Percentiles rank a stretch among this genome's conserved stretches.
Evolutionary conservation across 2,113 vertebrate genomes (phyloP).

Genomic region (Oncorhynchus nerka): DNA sequence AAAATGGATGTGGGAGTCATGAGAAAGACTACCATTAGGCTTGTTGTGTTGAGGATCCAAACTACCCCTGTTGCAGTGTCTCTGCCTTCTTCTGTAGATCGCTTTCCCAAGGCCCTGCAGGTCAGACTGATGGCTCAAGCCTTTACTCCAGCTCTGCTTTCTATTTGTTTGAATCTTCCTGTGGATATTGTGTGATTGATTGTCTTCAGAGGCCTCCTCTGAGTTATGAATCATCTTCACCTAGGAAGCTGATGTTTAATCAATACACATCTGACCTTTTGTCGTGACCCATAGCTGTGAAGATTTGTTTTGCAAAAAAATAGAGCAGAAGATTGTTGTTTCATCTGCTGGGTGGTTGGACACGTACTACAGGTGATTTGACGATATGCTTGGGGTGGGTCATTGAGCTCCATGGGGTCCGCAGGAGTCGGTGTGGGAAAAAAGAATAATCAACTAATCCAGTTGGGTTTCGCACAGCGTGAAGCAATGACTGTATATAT

Average conservation of each 20-base stretch:
- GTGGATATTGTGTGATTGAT: constrained; percentile 59
- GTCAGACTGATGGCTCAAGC: constrained; percentile 26
- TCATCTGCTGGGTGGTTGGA: constrained; percentile 31
- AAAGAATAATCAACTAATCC: constrained; percentile 44
- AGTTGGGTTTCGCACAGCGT: too few relatives aligned
- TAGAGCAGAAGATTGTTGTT: constrained; percentile 43
- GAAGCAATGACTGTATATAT: too few relatives aligned
- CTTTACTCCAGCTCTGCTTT: constrained; percentile 1
- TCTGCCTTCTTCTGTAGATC: constrained; percentile 40
- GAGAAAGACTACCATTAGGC: constrained; percentile 18
- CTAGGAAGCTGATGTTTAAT: constrained; percentile 75
- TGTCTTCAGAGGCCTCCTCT: constrained; percentile 51
- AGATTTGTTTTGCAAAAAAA: constrained; percentile 67
- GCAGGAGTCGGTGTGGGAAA: constrained; percentile 54
- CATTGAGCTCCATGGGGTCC: constrained; percentile 49
- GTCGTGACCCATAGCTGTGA: constrained; percentile 66
- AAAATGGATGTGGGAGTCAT: too few relatives aligned
- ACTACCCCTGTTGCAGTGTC: not conserved
- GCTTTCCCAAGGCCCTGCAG: constrained; percentile 6
- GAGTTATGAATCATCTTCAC: constrained; percentile 76
- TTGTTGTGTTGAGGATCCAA: constrained; percentile 40
- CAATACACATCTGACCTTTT: constrained; percentile 77
- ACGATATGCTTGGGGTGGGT: constrained; percentile 44
- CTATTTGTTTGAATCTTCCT: constrained; percentile 60
- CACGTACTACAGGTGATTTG: constrained; percentile 52